These are phyloP conservation scores for Bovichtus variegatus DNA, from an alignment of 2,797 vertebrate genomes.

Conservation along the genomic window DNA sequence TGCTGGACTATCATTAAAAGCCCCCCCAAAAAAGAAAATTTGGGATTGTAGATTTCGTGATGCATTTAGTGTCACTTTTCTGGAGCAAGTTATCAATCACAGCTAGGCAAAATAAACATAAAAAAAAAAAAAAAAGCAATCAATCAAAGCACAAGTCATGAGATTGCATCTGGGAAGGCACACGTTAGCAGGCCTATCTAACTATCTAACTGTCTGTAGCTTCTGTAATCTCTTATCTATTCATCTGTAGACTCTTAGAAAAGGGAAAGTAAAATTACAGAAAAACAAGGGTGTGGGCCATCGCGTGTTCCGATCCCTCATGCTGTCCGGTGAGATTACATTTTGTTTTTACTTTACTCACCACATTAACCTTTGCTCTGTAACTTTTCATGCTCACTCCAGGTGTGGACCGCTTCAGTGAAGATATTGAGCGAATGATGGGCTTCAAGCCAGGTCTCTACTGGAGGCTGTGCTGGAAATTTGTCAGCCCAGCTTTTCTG, in stretches of 20 bases:
- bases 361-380: slow-evolving; percentile 28
- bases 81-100: no score
- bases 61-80: background rate
- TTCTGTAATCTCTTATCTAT: no score
- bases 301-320: background rate
- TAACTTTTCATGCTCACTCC: slow-evolving; percentile 38
- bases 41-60: background rate
- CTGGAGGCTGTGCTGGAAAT: slow-evolving; percentile 99
- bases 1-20: no score
- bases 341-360: slow-evolving; percentile 5
- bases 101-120: no score
- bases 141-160: background rate
- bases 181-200: background rate
- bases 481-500: slow-evolving; percentile 96
- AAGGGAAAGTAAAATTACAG: background rate
- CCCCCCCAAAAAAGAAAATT: no score
- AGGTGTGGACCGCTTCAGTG: slow-evolving; percentile 99
- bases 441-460: slow-evolving; percentile 98
- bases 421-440: slow-evolving; percentile 98
- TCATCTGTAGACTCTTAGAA: background rate
- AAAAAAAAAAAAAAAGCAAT: background rate
- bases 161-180: background rate
- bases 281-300: background rate
- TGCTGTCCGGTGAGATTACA: slow-evolving; percentile 11
- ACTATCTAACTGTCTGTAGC: no score